A percentile compares a stretch with the other conserved stretches of the same genome.
These are phyloP conservation scores for Zaprionus gabonicus DNA, from an alignment of 1,140 invertebrate genomes.

Conservation along the genomic window DNA sequence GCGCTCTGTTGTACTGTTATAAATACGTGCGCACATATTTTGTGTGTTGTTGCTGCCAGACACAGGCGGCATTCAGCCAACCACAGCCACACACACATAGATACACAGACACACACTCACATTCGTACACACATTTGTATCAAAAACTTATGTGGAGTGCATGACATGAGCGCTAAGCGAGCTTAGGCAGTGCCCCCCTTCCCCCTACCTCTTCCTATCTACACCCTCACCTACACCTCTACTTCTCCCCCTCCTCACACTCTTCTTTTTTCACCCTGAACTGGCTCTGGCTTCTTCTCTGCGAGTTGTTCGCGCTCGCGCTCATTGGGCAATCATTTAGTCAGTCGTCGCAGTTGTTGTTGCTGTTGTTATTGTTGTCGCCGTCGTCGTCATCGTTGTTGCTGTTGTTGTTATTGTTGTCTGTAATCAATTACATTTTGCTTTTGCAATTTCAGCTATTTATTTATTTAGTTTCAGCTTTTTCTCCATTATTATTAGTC, in stretches of 20 bases:
- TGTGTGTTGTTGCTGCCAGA: slow-evolving; percentile 41
- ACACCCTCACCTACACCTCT: neutral
- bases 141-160: slow-evolving; percentile 68
- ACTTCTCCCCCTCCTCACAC: neutral
- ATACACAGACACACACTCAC: slow-evolving; percentile 20
- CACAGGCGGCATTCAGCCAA: slow-evolving; percentile 45
- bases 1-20: slow-evolving; percentile 58
- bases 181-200: slow-evolving; percentile 50
- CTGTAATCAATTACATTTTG: slow-evolving; percentile 81
- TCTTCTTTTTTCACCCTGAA: slow-evolving; percentile 8
- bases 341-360: slow-evolving; percentile 41
- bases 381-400: slow-evolving; percentile 8
- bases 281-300: slow-evolving; percentile 30
- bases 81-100: slow-evolving; percentile 32
- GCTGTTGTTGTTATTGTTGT: slow-evolving; percentile 51
- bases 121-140: slow-evolving; percentile 45
- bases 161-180: slow-evolving; percentile 68
- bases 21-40: slow-evolving; percentile 55
- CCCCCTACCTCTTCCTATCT: slow-evolving; percentile 10
- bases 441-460: slow-evolving; percentile 82
- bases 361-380: slow-evolving; percentile 7
- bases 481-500: slow-evolving; percentile 76
- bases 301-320: slow-evolving; percentile 55
- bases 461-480: slow-evolving; percentile 81
- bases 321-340: slow-evolving; percentile 81